Conservation (phyloP, 2,888 invertebrate species). For the Phymatocera aterrima region DNA sequence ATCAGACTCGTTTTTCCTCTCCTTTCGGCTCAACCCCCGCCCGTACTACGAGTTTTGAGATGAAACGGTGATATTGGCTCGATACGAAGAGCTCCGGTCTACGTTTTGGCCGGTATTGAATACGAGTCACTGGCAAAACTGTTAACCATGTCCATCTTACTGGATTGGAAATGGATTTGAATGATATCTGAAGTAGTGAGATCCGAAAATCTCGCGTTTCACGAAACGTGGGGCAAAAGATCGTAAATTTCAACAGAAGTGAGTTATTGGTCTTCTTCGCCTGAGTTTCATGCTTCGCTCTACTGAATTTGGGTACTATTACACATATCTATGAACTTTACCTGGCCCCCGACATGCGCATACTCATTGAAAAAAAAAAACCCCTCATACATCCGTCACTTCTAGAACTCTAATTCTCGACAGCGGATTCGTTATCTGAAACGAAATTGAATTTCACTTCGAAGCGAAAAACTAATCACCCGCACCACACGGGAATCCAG, state of each 20-base stretch:
- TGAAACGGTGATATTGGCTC: constrained; percentile 22
- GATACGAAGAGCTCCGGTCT: background rate
- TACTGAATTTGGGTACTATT: constrained; percentile 9
- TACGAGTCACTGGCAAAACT: constrained; percentile 14
- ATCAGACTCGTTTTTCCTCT: background rate
- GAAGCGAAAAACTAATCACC: too few relatives aligned
- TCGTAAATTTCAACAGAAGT: constrained; percentile 27
- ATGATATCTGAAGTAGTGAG: constrained; percentile 27
- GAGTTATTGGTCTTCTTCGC: constrained; percentile 34
- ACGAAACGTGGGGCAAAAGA: background rate
- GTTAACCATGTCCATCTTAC: background rate
- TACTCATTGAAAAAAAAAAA: too few relatives aligned
- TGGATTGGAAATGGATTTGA: constrained; percentile 28
- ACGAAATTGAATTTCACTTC: too few relatives aligned
- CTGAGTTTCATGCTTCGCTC: constrained; percentile 27
- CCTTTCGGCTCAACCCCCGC: background rate
- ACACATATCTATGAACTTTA: too few relatives aligned
- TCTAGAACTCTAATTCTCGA: too few relatives aligned
- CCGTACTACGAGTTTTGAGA: background rate
- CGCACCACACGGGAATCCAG: too few relatives aligned
- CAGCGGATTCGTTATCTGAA: too few relatives aligned
- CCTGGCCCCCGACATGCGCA: too few relatives aligned
- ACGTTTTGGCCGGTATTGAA: constrained; percentile 3
- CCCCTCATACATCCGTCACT: too few relatives aligned
- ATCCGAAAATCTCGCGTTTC: constrained; percentile 14